A percentile compares a stretch with the other conserved stretches of the same genome.
These are phyloP conservation scores for Lasioglossum marginatum DNA, from an alignment of 2,888 invertebrate species.

Conservation along the genomic window DNA sequence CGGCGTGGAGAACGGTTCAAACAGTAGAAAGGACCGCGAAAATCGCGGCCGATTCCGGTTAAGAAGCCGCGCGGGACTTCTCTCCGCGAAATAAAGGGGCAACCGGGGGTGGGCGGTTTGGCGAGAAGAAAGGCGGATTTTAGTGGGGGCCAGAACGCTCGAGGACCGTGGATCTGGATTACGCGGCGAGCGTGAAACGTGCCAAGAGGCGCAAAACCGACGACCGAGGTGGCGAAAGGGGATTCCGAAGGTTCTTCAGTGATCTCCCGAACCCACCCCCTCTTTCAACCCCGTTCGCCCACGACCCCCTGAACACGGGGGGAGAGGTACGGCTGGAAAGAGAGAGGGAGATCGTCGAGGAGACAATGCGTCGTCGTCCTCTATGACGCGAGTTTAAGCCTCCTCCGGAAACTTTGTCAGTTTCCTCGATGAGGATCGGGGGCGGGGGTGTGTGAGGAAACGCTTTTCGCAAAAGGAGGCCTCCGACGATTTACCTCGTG, in stretches of 20 bases:
- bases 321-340: background rate
- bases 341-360: slow-evolving; percentile 45
- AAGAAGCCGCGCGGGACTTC: slow-evolving; percentile 23
- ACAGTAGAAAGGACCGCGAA: slow-evolving; percentile 23
- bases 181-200: slow-evolving; percentile 64
- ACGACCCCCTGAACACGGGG: background rate
- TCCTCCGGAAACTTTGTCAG: slow-evolving; percentile 65
- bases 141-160: slow-evolving; percentile 30
- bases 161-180: slow-evolving; percentile 63
- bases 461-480: slow-evolving; percentile 41
- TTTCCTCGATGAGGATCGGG: slow-evolving; percentile 41
- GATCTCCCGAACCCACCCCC: slow-evolving; percentile 19
- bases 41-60: slow-evolving; percentile 47
- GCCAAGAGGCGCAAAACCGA: slow-evolving; percentile 64
- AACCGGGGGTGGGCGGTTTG: background rate
- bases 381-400: slow-evolving; percentile 61
- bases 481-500: slow-evolving; percentile 26
- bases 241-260: slow-evolving; percentile 49
- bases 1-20: slow-evolving; percentile 13
- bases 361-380: slow-evolving; percentile 68
- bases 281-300: background rate
- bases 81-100: slow-evolving; percentile 32
- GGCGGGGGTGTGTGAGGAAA: slow-evolving; percentile 24
- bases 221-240: slow-evolving; percentile 33
- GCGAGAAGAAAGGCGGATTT: slow-evolving; percentile 25